Base-by-base conservation (phyloP, 2,888 invertebrate species). In the Zelleria hepariella region DNA sequence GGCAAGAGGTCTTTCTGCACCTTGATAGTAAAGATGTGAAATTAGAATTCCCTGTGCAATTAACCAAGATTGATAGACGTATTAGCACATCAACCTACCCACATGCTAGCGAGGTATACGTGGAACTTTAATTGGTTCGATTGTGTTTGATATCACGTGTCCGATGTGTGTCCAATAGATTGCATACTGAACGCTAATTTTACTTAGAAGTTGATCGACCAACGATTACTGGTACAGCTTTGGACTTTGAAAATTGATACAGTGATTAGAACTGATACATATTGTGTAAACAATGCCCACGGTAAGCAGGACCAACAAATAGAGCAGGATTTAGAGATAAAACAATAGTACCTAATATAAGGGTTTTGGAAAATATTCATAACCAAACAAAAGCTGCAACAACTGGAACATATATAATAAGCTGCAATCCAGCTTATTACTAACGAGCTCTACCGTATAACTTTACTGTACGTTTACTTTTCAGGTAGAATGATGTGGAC, bases 401-500 rank as follows among this genome's bases (percentile, higher is more conserved):
- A n/a, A n/a, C n/a, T n/a, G n/a, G n/a, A n/a, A n/a, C n/a, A n/a
- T n/a, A n/a, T n/a, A n/a, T n/a, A n/a, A n/a, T n/a, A n/a, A n/a
- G n/a, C n/a, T n/a, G n/a, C n/a, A n/a, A n/a, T n/a, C n/a, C n/a
- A n/a, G n/a, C n/a, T n/a, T n/a, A n/a, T n/a, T n/a, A n/a, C n/a
- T n/a, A n/a, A n/a, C n/a, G n/a, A n/a, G n/a, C n/a, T 26, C 7
- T 26, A 26, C 26, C 7, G 26, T 26, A 26, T 26, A 26, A 53
- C 59, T 62, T 58, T 57, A 23, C 21, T 20, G 61, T 1, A 10
- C 15, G 15, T 42, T 60, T 62, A 62, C 10, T 73, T 77, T 64
- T 27, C 70, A 89, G 89, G 89, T 27, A 76, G 89, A 65, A 89
- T 89, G 89, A 89, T 89, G 89, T 89, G 89, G 89, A 89, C 89